Base-by-base conservation (phyloP, 2,888 invertebrate genomes). In the Chymomyza caudatula region DNA sequence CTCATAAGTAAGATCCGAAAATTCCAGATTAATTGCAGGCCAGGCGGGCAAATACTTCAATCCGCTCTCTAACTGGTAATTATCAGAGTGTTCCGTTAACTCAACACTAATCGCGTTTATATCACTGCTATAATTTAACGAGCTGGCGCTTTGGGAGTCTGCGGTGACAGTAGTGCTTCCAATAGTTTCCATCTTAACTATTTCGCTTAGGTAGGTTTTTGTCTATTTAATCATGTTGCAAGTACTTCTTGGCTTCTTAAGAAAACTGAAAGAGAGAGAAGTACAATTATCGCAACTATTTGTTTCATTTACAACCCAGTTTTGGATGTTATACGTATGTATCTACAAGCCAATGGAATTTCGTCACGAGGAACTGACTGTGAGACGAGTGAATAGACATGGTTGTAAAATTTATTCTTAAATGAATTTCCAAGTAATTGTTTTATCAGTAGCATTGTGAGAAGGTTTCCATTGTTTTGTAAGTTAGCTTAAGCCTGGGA, bases 11-110 rank as follows among this genome's bases (percentile, higher is more conserved):
- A 98, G 91, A 88, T 97, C 96, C 74, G 93, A 93, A 90, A 97
- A 98, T 87, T 95, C 95, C 67, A 98, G 93, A 89, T 96, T 94
- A 60, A 97, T 93, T 0, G 95, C 93, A 2, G 94, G 93, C 87
- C 94, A 92, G 87, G 92, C 92, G 0, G 93, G 93, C 52, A 94
- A 88, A 82, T 94, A 93, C 0, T 93, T 92, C 29, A 94, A 84
- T 88, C 79, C 90, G 86, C 59, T 83, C 2, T 53, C 47, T 4
- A 70, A 71, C 93, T 93, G 73, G 93, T 93, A 73, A 93, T 93
- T 89, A 93, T 94, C 73, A 62, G 62, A 86, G 81, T 52, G 85
- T 74, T 73, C 88, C 5, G 79, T 72, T 49, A 85, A 74, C 63
- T 88, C 89, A 3, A 88, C 71, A 65, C 88, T 89, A n/a, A 89